phyloP scores from a whole-genome alignment of 1,140 invertebrate species.

The Listronotus oregonensis region DNA sequence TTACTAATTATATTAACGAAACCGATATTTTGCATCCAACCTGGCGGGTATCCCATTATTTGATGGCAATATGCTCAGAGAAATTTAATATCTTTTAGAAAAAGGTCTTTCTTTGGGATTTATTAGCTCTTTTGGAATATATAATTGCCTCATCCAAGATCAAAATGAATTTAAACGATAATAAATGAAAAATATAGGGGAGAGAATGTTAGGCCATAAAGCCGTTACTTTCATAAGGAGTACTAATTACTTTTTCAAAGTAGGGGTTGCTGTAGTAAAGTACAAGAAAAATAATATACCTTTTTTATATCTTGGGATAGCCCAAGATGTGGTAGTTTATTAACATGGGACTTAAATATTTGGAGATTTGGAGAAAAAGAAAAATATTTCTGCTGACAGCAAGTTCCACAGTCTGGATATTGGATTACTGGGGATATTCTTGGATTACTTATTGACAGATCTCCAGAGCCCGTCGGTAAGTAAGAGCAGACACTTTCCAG shows the following conservation, averaged over 20 bases:
- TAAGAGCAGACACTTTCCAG: too few species aligned
- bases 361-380: too few species aligned
- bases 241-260: background rate
- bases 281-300: too few species aligned
- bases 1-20: constrained; percentile 14
- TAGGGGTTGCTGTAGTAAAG: too few species aligned
- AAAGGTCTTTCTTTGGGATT: constrained; percentile 8
- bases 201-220: background rate
- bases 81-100: constrained; percentile 11
- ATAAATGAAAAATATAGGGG: constrained; percentile 7
- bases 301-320: too few species aligned
- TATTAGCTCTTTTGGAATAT: constrained; percentile 11
- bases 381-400: too few species aligned
- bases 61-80: constrained; percentile 11
- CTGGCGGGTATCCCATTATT: constrained; percentile 4
- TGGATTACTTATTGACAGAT: too few species aligned
- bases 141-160: constrained; percentile 2
- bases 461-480: too few species aligned
- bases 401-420: too few species aligned
- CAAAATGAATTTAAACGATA: constrained; percentile 9
- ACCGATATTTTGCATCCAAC: constrained; percentile 9
- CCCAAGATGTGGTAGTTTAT: too few species aligned
- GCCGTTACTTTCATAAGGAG: background rate
- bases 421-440: too few species aligned
- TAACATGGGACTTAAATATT: too few species aligned